phyloP scores from a whole-genome alignment of 2,888 invertebrate species.

The Glaucopsyche alexis region DNA sequence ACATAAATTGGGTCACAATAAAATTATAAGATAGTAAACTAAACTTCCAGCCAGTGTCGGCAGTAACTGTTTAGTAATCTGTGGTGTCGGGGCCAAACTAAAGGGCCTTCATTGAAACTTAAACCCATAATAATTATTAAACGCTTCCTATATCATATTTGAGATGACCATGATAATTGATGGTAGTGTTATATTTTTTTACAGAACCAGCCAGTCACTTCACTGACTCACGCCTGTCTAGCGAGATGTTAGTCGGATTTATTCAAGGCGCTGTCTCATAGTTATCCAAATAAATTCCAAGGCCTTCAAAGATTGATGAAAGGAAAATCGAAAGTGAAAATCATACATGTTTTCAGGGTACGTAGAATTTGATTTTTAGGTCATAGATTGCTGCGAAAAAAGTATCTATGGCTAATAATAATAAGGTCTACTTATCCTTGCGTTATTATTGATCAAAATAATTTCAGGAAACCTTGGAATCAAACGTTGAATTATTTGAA shows the following conservation, averaged over 20 bases:
- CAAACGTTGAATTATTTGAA: no score
- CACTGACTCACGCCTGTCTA: neutral
- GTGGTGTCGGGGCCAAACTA: no score
- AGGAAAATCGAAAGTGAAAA: neutral
- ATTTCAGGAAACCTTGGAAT: neutral
- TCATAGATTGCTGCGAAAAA: neutral
- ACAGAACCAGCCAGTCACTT: neutral
- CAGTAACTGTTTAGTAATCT: no score
- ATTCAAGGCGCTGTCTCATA: neutral
- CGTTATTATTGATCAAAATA: neutral
- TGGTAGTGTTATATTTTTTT: neutral
- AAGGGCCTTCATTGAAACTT: neutral
- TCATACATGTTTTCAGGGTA: neutral
- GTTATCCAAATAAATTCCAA: constrained; percentile 6
- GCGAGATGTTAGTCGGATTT: neutral
- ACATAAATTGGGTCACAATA: no score
- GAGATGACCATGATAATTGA: neutral
- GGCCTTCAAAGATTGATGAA: neutral
- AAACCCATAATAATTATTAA: neutral
- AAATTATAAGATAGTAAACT: neutral
- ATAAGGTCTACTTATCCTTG: no score
- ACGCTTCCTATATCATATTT: constrained; percentile 11
- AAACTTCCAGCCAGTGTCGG: neutral
- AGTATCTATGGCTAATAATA: no score
- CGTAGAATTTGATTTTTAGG: neutral